phyloP scores from a whole-genome alignment of 2,888 invertebrate genomes.

The Eupithecia abbreviata region DNA sequence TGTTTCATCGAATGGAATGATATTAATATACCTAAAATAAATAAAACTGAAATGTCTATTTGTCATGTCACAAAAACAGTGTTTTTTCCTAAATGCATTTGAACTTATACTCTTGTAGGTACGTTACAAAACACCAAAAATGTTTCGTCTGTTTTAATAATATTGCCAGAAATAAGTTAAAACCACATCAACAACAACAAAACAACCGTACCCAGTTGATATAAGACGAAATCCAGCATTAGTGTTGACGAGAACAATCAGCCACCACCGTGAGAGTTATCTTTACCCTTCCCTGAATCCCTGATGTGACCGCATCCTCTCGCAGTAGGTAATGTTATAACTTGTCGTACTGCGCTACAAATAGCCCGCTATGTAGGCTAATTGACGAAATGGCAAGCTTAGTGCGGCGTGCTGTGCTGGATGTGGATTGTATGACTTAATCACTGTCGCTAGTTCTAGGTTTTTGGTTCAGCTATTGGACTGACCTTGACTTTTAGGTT shows the following conservation, averaged over 20 bases:
- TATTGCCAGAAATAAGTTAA: too few species aligned
- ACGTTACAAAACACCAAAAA: too few species aligned
- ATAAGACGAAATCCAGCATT: too few species aligned
- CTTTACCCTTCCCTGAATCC: neutral
- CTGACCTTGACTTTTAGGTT: constrained; percentile 1
- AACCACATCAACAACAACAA: too few species aligned
- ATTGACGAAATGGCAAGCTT: constrained; percentile 13
- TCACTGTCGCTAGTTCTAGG: neutral
- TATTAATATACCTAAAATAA: too few species aligned
- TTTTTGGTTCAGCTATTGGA: neutral
- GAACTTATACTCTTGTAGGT: too few species aligned
- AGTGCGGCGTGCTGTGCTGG: neutral
- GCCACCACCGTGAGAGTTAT: neutral
- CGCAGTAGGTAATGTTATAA: constrained; percentile 18
- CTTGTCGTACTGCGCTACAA: constrained; percentile 4
- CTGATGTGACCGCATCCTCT: constrained; percentile 12
- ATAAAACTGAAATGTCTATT: too few species aligned
- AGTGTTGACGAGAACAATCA: neutral
- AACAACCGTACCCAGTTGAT: too few species aligned
- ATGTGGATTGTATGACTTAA: neutral
- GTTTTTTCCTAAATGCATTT: too few species aligned
- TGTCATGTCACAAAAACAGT: too few species aligned
- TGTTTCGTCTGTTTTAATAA: too few species aligned
- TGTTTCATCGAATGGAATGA: too few species aligned
- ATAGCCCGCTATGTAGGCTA: constrained; percentile 17